A percentile compares a stretch with the other conserved stretches of the same genome.
Evolutionary conservation across 2,797 vertebrate species (phyloP).

Genomic region (Gadopsis marmoratus): DNA sequence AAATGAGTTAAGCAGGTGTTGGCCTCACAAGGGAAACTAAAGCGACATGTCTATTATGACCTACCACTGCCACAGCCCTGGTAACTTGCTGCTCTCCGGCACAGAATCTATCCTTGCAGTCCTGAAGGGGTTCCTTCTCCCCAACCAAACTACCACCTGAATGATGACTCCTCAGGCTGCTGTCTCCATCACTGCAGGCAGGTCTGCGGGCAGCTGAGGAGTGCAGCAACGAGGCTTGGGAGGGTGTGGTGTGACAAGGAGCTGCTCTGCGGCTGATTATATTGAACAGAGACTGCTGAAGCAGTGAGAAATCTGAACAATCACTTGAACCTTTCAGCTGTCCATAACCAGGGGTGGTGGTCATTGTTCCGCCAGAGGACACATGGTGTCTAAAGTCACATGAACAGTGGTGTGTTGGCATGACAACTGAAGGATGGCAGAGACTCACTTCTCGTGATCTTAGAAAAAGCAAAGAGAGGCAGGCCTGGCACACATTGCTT

Average conservation of each 20-base stretch:
- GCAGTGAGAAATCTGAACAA: slow-evolving; percentile 79
- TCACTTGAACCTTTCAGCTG: slow-evolving; percentile 69
- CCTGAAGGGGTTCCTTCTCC: slow-evolving; percentile 54
- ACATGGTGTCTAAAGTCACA: slow-evolving; percentile 53
- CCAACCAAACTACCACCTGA: slow-evolving; percentile 39
- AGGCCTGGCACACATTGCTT: slow-evolving; percentile 73
- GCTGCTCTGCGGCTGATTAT: slow-evolving; percentile 81
- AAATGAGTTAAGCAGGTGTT: slow-evolving; percentile 65
- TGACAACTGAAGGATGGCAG: slow-evolving; percentile 6
- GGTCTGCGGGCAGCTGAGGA: slow-evolving; percentile 48
- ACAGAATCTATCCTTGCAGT: slow-evolving; percentile 69
- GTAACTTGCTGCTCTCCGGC: slow-evolving; percentile 60
- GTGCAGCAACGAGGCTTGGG: slow-evolving; percentile 45
- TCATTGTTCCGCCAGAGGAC: slow-evolving; percentile 32
- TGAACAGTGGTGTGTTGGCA: slow-evolving; percentile 53
- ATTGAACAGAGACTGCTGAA: slow-evolving; percentile 84
- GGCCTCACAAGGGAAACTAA: slow-evolving; percentile 38
- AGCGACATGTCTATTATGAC: slow-evolving; percentile 67
- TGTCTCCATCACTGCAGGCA: slow-evolving; percentile 62
- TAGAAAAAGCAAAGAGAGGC: slow-evolving; percentile 69
- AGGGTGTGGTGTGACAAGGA: slow-evolving; percentile 44
- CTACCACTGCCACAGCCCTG: slow-evolving; percentile 80
- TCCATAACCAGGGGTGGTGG: slow-evolving; percentile 29
- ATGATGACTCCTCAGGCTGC: slow-evolving; percentile 39
- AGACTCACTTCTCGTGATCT: slow-evolving; percentile 54